Conservation (phyloP, 2,888 invertebrate genomes). For the Diaphora mendica region DNA sequence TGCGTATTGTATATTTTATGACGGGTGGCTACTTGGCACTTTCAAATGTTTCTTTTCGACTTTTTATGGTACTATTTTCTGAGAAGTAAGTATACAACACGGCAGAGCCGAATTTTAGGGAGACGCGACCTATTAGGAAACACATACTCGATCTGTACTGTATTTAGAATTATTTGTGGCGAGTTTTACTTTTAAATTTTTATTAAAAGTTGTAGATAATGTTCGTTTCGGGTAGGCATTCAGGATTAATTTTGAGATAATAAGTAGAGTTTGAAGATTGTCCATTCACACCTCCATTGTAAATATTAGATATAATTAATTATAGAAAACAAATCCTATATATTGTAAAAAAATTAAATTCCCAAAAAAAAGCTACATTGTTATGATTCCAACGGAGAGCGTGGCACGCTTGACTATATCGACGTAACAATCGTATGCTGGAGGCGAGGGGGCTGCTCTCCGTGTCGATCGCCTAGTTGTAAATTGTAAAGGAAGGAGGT, state of each 20-base stretch:
- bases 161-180: slow-evolving; percentile 81
- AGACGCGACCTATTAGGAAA: slow-evolving; percentile 59
- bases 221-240: slow-evolving; percentile 84
- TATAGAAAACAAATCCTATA: slow-evolving; percentile 86
- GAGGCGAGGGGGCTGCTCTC: slow-evolving; percentile 58
- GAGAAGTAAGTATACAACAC: slow-evolving; percentile 30
- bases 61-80: slow-evolving; percentile 23
- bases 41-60: slow-evolving; percentile 34
- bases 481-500: slow-evolving; percentile 52
- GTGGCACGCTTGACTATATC: slow-evolving; percentile 71
- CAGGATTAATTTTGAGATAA: slow-evolving; percentile 76
- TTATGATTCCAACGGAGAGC: slow-evolving; percentile 77
- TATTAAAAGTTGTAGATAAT: slow-evolving; percentile 84
- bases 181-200: slow-evolving; percentile 82
- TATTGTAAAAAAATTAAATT: slow-evolving; percentile 86
- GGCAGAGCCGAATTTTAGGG: slow-evolving; percentile 30
- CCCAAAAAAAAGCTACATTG: slow-evolving; percentile 84
- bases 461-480: slow-evolving; percentile 51
- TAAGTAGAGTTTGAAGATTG: slow-evolving; percentile 83
- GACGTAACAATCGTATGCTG: slow-evolving; percentile 78
- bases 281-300: slow-evolving; percentile 85
- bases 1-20: slow-evolving; percentile 55
- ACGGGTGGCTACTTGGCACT: slow-evolving; percentile 45
- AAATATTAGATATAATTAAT: slow-evolving; percentile 87
- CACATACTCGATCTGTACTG: slow-evolving; percentile 76